These are phyloP conservation scores for Meiosimyza platycephala DNA, from an alignment of 2,888 invertebrate species.

Conservation along the genomic window DNA sequence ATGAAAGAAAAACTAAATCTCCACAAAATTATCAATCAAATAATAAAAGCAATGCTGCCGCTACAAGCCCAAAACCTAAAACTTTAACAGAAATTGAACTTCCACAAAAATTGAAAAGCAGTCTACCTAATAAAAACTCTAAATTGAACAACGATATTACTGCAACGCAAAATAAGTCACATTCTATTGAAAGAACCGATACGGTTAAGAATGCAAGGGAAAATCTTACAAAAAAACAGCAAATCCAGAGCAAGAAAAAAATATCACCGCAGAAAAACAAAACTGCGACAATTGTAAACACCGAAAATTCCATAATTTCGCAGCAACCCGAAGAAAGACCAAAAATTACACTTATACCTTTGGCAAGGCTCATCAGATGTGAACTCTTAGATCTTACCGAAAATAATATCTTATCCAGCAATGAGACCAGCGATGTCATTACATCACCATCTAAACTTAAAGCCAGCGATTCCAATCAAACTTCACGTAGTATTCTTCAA, in stretches of 20 bases:
- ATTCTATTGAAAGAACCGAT: too few species aligned
- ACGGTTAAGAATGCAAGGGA: too few species aligned
- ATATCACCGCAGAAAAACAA: neutral
- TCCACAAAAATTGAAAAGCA: neutral
- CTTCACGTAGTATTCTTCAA: conserved; percentile 26
- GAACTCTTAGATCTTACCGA: conserved; percentile 49
- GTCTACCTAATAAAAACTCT: neutral
- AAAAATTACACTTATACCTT: conserved; percentile 57
- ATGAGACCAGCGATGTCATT: neutral
- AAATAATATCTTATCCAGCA: conserved; percentile 37
- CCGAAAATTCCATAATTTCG: neutral
- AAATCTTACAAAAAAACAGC: too few species aligned
- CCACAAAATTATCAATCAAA: neutral
- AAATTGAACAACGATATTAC: too few species aligned
- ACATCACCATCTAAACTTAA: neutral
- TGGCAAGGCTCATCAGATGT: conserved; percentile 53
- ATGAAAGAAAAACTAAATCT: neutral
- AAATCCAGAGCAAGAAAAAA: neutral
- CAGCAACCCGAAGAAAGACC: conserved; percentile 40
- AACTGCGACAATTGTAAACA: neutral
- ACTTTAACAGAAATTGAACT: neutral
- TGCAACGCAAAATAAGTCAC: too few species aligned
- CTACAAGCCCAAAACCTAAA: neutral
- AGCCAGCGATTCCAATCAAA: conserved; percentile 8
- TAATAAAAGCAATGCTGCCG: neutral